Evolutionary conservation across 2,113 vertebrate species (phyloP).

Genomic region (Pristiophorus japonicus): DNA sequence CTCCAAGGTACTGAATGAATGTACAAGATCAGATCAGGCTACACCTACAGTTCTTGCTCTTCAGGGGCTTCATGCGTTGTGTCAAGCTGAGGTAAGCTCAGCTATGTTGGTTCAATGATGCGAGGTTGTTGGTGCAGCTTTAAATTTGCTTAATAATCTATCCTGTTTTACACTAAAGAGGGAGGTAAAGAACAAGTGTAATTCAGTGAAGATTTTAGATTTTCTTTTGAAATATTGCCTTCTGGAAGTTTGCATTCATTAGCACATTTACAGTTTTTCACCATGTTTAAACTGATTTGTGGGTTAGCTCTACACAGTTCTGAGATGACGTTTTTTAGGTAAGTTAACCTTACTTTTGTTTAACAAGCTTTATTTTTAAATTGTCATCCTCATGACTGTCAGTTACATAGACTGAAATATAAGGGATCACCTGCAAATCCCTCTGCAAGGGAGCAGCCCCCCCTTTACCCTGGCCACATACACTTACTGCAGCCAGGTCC

Average conservation of each 20-base stretch:
- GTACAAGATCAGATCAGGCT: constrained; percentile 72
- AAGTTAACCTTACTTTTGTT: not conserved
- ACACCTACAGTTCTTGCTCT: constrained; percentile 76
- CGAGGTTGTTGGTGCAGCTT: not conserved
- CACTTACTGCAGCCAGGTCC: not conserved
- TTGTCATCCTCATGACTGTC: not conserved
- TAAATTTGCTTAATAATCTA: not conserved
- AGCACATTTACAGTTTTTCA: not conserved
- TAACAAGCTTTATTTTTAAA: not conserved
- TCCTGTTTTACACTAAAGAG: not conserved
- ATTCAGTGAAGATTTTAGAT: not conserved
- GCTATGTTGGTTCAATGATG: not conserved
- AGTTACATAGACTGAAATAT: not conserved
- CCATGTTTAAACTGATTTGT: not conserved
- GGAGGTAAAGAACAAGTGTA: not conserved
- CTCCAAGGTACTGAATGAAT: constrained; percentile 73
- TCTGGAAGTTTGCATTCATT: not conserved
- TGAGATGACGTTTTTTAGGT: too few species aligned
- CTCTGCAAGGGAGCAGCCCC: not conserved
- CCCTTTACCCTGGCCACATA: not conserved
- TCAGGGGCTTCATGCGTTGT: constrained; percentile 82
- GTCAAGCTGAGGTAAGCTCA: constrained; percentile 75
- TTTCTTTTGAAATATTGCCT: not conserved
- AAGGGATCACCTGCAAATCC: not conserved
- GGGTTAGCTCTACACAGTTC: not conserved